These are phyloP conservation scores for Drosophila kohkoa DNA, from an alignment of 1,140 invertebrate genomes.

Conservation along the genomic window DNA sequence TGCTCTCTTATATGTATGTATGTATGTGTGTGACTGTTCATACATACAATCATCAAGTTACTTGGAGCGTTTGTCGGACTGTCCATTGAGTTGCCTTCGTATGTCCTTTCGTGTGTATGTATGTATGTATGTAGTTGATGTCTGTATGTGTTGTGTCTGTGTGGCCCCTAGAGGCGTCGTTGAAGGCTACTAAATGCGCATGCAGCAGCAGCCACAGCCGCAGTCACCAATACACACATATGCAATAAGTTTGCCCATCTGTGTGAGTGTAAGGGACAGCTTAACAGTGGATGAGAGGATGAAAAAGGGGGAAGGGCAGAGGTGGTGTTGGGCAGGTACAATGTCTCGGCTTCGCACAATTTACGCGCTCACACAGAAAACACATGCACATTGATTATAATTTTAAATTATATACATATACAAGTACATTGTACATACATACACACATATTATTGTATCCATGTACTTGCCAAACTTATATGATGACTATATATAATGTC, in stretches of 20 bases:
- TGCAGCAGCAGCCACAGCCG: slow-evolving; percentile 50
- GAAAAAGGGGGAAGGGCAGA: neutral
- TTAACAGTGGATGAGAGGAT: slow-evolving; percentile 34
- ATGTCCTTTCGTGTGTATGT: slow-evolving; percentile 64
- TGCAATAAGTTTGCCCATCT: slow-evolving; percentile 61
- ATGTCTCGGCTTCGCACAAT: slow-evolving; percentile 74
- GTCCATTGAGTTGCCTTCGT: slow-evolving; percentile 76
- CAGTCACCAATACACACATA: slow-evolving; percentile 65
- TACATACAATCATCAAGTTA: slow-evolving; percentile 77
- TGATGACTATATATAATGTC: slow-evolving; percentile 42
- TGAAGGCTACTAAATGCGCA: slow-evolving; percentile 83
- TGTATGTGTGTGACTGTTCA: slow-evolving; percentile 8
- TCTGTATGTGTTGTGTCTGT: slow-evolving; percentile 33
- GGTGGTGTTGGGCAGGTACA: slow-evolving; percentile 57
- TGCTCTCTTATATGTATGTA: slow-evolving; percentile 16
- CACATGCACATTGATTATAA: slow-evolving; percentile 79
- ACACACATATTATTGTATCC: slow-evolving; percentile 52
- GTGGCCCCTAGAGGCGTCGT: slow-evolving; percentile 63
- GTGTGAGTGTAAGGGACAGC: slow-evolving; percentile 64
- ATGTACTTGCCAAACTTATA: slow-evolving; percentile 50
- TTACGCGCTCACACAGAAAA: slow-evolving; percentile 67
- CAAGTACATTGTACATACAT: slow-evolving; percentile 36
- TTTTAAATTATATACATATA: slow-evolving; percentile 76
- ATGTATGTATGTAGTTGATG: slow-evolving; percentile 4
- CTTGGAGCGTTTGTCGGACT: slow-evolving; percentile 67